Conservation (phyloP, 1,140 invertebrate species). For the Bicyclus anynana region DNA sequence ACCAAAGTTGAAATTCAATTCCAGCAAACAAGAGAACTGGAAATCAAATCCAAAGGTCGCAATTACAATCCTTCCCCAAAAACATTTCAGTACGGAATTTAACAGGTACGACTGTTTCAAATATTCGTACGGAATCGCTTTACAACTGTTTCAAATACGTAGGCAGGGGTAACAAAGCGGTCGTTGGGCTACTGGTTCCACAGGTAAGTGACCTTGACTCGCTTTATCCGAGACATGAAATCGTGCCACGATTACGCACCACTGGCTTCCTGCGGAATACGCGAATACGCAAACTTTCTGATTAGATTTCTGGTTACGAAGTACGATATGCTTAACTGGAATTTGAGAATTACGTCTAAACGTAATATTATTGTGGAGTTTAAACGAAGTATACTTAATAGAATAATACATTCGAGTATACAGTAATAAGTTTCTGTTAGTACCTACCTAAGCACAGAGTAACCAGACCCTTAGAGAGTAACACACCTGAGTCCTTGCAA, state of each 20-base stretch:
- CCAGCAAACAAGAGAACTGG: no score
- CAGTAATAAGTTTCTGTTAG: neutral
- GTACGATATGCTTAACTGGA: neutral
- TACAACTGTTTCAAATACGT: neutral
- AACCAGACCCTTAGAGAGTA: no score
- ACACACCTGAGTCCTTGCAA: no score
- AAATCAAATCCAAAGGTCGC: no score
- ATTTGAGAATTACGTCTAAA: neutral
- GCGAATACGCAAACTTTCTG: neutral
- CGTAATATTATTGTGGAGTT: neutral
- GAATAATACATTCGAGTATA: neutral
- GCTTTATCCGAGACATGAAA: neutral
- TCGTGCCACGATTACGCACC: conserved; percentile 16
- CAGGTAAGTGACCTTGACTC: neutral
- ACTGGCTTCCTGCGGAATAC: conserved; percentile 8
- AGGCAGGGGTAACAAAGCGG: neutral
- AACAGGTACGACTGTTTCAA: no score
- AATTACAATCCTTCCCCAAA: no score
- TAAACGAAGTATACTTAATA: neutral
- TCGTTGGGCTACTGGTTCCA: conserved; percentile 1
- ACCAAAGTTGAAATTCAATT: no score
- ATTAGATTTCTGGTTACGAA: neutral
- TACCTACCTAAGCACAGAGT: no score
- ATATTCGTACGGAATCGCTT: neutral
- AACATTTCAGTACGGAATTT: no score